These are phyloP conservation scores for Cryptoprocta ferox DNA, from an alignment of 2,797 vertebrate genomes.

Conservation along the genomic window DNA sequence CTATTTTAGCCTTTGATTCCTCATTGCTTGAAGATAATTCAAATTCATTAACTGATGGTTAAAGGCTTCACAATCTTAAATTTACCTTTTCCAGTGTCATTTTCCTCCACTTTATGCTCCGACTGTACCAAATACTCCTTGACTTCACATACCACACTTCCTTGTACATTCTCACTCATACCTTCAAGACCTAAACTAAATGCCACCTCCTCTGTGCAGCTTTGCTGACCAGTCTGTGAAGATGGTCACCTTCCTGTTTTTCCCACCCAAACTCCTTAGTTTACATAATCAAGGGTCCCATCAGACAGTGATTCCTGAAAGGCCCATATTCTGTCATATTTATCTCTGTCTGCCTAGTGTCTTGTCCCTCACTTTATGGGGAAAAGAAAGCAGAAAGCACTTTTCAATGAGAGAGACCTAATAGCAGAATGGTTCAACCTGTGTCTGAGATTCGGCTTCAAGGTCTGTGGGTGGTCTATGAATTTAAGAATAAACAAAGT, in stretches of 20 bases:
- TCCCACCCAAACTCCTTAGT: not conserved
- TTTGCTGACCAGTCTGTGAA: not conserved
- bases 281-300: not conserved
- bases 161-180: not conserved
- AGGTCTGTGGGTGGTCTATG: not conserved
- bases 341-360: not conserved
- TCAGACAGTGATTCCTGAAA: not conserved
- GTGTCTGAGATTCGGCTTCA: conserved; percentile 6
- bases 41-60: not conserved
- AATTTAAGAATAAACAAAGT: conserved; percentile 9
- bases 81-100: not conserved
- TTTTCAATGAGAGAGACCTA: not conserved
- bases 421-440: not conserved
- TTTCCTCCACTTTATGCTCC: not conserved
- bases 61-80: not conserved
- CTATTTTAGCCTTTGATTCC: not conserved
- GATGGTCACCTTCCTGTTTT: not conserved
- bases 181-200: not conserved
- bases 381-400: not conserved
- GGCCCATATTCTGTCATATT: not conserved
- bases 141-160: not conserved
- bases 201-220: not conserved
- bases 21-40: not conserved
- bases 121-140: not conserved
- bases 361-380: not conserved